Percentiles rank a stretch among this genome's conserved stretches.
phyloP scores from a whole-genome alignment of 2,113 vertebrate genomes.

The Fregata magnificens region DNA sequence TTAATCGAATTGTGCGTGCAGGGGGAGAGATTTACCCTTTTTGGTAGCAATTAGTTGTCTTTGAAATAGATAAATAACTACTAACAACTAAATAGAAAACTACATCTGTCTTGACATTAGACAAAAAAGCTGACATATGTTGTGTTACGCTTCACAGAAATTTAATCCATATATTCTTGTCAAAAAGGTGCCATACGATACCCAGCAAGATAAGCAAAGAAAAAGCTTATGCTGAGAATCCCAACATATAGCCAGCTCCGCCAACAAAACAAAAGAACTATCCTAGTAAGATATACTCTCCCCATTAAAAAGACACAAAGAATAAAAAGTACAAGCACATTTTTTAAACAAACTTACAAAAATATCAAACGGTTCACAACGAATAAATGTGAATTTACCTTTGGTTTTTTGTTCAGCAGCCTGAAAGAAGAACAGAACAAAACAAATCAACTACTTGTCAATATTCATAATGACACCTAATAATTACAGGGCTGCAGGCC shows the following conservation, averaged over 20 bases:
- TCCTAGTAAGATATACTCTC: not conserved
- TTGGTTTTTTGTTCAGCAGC: slow-evolving; percentile 97
- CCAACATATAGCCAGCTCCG: not conserved
- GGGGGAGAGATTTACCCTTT: not conserved
- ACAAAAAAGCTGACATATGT: not conserved
- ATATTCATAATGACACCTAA: not conserved
- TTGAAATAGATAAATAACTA: not conserved
- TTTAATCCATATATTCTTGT: not conserved
- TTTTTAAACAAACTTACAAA: not conserved
- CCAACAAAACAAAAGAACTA: not conserved
- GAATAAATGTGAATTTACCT: slow-evolving; percentile 79
- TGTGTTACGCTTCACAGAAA: not conserved
- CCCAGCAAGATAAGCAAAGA: not conserved
- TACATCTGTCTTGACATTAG: not conserved
- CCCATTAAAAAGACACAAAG: not conserved
- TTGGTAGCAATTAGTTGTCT: not conserved
- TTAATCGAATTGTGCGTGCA: not conserved
- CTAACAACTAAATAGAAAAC: not conserved
- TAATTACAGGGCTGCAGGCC: not conserved
- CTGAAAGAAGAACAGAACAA: slow-evolving; percentile 74
- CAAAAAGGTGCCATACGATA: not conserved
- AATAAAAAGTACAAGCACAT: not conserved
- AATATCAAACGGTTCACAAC: not conserved
- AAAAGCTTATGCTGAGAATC: not conserved
- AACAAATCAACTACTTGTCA: slow-evolving; percentile 13